These are phyloP conservation scores for Todiramphus saurophagus DNA, from an alignment of 2,113 vertebrate genomes.

Conservation along the genomic window DNA sequence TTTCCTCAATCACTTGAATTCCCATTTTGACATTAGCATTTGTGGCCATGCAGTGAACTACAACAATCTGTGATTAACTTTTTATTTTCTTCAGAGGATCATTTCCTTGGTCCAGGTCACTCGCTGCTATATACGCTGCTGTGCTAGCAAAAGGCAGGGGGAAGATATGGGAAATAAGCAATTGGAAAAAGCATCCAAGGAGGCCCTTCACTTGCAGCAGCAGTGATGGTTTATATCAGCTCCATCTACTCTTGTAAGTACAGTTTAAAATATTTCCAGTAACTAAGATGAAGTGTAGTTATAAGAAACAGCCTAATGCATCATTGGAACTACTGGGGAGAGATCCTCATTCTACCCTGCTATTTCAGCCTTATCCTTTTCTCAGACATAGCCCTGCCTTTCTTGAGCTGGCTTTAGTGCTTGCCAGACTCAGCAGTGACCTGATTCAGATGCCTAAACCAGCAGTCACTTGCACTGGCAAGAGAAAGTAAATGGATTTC, in stretches of 20 bases:
- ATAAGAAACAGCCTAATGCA: background rate
- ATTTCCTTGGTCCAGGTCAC: background rate
- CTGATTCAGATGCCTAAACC: background rate
- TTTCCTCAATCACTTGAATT: background rate
- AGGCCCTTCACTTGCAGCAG: background rate
- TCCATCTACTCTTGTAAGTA: background rate
- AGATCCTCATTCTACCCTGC: background rate
- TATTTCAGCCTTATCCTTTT: background rate
- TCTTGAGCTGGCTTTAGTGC: background rate
- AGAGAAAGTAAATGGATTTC: background rate
- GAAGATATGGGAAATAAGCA: background rate
- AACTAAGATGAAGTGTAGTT: background rate
- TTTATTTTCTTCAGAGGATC: background rate
- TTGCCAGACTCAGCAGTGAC: background rate
- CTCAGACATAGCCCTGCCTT: background rate
- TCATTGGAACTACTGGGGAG: background rate
- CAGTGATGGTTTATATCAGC: background rate
- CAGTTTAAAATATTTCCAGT: background rate
- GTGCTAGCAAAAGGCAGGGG: background rate
- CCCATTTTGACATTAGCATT: background rate
- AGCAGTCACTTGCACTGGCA: background rate
- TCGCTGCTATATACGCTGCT: background rate
- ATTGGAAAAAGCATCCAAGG: background rate
- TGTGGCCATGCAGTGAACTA: background rate
- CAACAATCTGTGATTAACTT: background rate